Evolutionary conservation across 2,113 vertebrate genomes (phyloP).

Genomic region (Callipepla squamata): DNA sequence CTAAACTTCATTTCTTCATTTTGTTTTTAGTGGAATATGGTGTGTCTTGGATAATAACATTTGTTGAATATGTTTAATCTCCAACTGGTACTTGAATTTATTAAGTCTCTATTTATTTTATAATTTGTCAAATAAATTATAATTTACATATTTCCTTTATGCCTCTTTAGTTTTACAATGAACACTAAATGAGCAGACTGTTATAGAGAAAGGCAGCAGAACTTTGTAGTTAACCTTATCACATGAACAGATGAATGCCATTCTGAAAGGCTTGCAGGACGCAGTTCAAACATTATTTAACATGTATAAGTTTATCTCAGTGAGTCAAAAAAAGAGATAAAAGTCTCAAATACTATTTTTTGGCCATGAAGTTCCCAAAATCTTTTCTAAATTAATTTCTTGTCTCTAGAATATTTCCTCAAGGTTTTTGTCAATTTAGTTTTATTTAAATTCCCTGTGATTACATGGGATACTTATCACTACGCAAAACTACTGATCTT

Average conservation of each 20-base stretch:
- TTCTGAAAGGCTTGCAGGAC: not conserved
- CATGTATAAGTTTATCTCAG: not conserved
- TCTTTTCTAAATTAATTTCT: not conserved
- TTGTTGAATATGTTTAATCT: not conserved
- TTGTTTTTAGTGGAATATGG: not conserved
- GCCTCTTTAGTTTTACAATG: constrained; percentile 20
- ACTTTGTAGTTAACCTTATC: constrained; percentile 1
- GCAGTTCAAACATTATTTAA: not conserved
- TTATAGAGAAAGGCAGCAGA: not conserved
- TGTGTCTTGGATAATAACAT: not conserved
- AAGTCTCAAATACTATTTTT: not conserved
- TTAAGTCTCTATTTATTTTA: constrained; percentile 7
- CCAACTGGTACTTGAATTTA: not conserved
- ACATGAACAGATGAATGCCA: not conserved
- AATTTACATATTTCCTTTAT: constrained; percentile 13
- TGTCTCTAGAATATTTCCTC: not conserved
- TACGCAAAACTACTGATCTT: not conserved
- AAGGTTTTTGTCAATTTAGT: not conserved
- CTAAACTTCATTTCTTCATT: not conserved
- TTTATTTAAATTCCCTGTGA: not conserved
- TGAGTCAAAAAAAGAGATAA: not conserved
- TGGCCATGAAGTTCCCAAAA: not conserved
- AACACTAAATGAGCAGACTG: not conserved
- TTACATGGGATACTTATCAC: not conserved
- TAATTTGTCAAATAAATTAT: constrained; percentile 40